Evolutionary conservation across 1,140 invertebrate species (phyloP).

Genomic region (Brachystomella parvula): DNA sequence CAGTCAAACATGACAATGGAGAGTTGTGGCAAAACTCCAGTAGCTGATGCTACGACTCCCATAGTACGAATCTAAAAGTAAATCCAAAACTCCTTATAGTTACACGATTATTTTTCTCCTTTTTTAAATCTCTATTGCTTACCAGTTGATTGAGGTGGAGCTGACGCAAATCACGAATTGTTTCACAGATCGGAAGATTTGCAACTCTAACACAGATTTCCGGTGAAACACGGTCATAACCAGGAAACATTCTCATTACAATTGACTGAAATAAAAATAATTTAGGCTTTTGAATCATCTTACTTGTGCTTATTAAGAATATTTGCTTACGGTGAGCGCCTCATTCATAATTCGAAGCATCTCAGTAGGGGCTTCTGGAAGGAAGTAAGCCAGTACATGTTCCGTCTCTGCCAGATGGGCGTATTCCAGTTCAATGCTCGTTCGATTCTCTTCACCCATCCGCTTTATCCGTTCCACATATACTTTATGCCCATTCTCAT

Average conservation of each 20-base stretch:
- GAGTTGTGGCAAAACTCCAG: slow-evolving; percentile 90
- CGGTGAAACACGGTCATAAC: slow-evolving; percentile 85
- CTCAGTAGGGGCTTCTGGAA: slow-evolving; percentile 93
- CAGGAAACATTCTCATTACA: slow-evolving; percentile 88
- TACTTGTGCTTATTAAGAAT: background rate
- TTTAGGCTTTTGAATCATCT: slow-evolving; percentile 29
- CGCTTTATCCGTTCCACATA: slow-evolving; percentile 87
- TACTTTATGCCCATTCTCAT: slow-evolving; percentile 75
- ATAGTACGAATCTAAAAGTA: slow-evolving; percentile 59
- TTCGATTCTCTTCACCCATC: slow-evolving; percentile 78
- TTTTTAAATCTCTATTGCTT: slow-evolving; percentile 3
- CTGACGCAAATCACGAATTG: slow-evolving; percentile 88
- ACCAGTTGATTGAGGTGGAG: slow-evolving; percentile 91
- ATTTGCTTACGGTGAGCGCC: slow-evolving; percentile 48
- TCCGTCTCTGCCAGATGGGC: slow-evolving; percentile 79
- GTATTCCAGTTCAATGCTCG: slow-evolving; percentile 91
- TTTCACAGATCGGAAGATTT: slow-evolving; percentile 90
- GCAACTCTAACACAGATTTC: slow-evolving; percentile 92
- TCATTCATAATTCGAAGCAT: slow-evolving; percentile 93
- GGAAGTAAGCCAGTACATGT: slow-evolving; percentile 88
- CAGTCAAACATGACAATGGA: slow-evolving; percentile 96
- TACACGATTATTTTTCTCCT: background rate
- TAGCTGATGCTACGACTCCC: slow-evolving; percentile 92
- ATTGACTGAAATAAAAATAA: slow-evolving; percentile 61
- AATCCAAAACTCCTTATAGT: slow-evolving; percentile 27